Evolutionary conservation across 1,140 invertebrate genomes (phyloP), one percentile per base, ranked within the genome.

Genomic region (Sitodiplosis mosellana): DNA sequence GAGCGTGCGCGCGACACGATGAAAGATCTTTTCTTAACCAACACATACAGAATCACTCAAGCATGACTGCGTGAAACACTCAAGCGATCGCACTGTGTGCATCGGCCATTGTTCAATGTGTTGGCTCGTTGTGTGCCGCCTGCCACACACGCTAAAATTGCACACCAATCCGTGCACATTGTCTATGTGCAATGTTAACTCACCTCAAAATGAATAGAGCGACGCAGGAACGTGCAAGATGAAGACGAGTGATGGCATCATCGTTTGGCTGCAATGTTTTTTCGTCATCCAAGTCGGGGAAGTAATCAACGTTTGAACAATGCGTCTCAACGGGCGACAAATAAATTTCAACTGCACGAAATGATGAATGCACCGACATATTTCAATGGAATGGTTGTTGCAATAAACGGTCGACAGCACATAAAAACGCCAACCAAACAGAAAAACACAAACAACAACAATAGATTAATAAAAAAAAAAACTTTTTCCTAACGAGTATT

Each of bases 271-370:
- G n/a, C 19, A 22, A n/a, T 12, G 55, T 51, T 53, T 64, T 63
- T 46, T 62, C 59, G 10, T 63, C 58, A 48, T 65, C 59, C 48
- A 54, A 52, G 47, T 57, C 52, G 14, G 61, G 61, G 72, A 87
- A 91, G 65, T 94, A 94, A 65, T 93, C 85, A 55, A 94, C 81
- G 69, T 92, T 93, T 65, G 82, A 87, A 66, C 89, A 94, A 65
- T 92, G 85, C 2, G 89, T 93, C 66, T 94, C 89, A 46, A 91
- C 85, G 0, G 88, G 88, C 47, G 87, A 92, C 55, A 91, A 66
- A 62, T 94, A 93, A 33, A 84, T 83, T 57, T 84, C 81, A 53
- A 89, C 88, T 91, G 70, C 17, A 80, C 78, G 54, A 60, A 55
- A 65, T 58, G 58, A 55, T 60, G 49, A 54, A 56, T n/a, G n/a